Conservation (phyloP, 2,113 vertebrate species). For the Zosterops lateralis region DNA sequence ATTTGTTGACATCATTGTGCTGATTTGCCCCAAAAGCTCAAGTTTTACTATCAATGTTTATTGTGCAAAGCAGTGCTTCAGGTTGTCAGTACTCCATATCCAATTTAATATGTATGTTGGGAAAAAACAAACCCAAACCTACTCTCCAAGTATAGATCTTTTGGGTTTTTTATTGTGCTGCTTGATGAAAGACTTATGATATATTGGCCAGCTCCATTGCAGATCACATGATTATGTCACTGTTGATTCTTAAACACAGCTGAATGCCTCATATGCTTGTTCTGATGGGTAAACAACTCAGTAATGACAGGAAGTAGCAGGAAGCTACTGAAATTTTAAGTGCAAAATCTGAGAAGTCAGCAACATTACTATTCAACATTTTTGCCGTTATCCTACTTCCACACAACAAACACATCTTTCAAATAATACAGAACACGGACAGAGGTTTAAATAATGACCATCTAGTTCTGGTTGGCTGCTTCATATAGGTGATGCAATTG, state of each 20-base stretch:
- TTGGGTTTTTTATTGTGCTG: background rate
- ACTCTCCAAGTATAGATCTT: background rate
- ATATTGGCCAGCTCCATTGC: background rate
- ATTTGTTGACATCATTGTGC: background rate
- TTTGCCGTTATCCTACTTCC: background rate
- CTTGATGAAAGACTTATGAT: background rate
- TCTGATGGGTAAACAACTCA: background rate
- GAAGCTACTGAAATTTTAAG: background rate
- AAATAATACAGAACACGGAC: background rate
- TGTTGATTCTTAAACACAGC: background rate
- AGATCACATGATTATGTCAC: background rate
- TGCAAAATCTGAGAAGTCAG: background rate
- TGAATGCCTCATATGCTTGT: background rate
- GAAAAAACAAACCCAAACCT: background rate
- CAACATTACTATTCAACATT: background rate
- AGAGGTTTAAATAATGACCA: background rate
- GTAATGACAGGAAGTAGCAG: background rate
- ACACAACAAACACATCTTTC: background rate
- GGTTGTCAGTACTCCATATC: background rate
- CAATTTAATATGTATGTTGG: background rate
- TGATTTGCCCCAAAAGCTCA: background rate
- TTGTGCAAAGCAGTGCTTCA: background rate
- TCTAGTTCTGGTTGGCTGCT: background rate
- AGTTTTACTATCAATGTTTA: background rate
- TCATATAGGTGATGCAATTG: background rate